phyloP scores from a whole-genome alignment of 2,113 vertebrate genomes.

The Clarias macrocephalus region DNA sequence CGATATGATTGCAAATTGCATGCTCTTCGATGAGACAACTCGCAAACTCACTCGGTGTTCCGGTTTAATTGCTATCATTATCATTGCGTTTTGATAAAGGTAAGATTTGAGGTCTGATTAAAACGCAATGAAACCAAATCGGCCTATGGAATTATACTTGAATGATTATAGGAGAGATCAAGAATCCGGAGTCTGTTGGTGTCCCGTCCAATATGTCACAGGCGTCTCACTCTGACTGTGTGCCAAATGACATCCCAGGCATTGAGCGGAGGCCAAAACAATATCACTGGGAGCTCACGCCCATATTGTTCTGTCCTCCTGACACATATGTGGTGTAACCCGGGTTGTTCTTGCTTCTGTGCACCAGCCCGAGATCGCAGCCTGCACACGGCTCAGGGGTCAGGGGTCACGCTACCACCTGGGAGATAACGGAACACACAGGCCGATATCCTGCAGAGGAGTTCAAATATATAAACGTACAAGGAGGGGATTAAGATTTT shows the following conservation, averaged over 20 bases:
- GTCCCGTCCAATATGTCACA: constrained; percentile 21
- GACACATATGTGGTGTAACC: constrained; percentile 15
- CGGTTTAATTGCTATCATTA: neutral
- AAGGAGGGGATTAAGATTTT: neutral
- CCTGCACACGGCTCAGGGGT: neutral
- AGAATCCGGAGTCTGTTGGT: constrained; percentile 7
- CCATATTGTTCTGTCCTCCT: neutral
- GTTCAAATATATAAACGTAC: neutral
- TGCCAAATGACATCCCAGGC: constrained; percentile 37
- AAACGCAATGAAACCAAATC: neutral
- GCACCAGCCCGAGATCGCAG: neutral
- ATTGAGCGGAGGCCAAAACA: constrained; percentile 37
- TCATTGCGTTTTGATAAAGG: neutral
- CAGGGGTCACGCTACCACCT: constrained; percentile 3
- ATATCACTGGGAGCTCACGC: constrained; percentile 27
- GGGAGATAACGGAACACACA: neutral
- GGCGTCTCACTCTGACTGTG: constrained; percentile 34
- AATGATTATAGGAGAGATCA: neutral
- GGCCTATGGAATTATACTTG: neutral
- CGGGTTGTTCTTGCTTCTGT: neutral
- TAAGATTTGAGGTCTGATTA: neutral
- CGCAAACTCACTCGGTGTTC: neutral
- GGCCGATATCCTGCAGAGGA: neutral
- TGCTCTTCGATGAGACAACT: constrained; percentile 3
- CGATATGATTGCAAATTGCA: constrained; percentile 29